A percentile compares a stretch with the other conserved stretches of the same genome.
Conservation (phyloP, 2,113 vertebrate species). For the Chaetura pelagica region DNA sequence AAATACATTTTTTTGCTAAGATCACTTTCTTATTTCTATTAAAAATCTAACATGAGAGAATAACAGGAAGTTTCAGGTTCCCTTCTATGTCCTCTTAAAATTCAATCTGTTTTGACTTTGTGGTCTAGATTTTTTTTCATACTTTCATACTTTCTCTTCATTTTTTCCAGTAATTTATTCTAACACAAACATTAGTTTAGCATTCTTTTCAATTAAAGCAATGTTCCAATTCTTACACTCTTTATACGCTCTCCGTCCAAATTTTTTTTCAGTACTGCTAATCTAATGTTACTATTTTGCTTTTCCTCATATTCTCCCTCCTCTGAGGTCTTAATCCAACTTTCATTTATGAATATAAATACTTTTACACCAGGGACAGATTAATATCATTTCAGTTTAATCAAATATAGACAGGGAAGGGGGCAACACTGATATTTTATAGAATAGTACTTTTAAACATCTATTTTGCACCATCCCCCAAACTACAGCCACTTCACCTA, state of each 20-base stretch:
- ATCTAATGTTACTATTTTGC: neutral
- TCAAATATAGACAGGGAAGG: neutral
- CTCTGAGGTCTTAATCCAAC: neutral
- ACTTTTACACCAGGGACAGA: neutral
- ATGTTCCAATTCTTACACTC: neutral
- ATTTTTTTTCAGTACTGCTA: neutral
- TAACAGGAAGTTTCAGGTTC: conserved; percentile 22
- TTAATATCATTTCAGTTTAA: neutral
- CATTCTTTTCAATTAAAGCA: conserved; percentile 2
- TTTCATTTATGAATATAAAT: neutral
- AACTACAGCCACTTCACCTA: neutral
- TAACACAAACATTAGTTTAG: conserved; percentile 43
- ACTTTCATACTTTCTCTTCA: neutral
- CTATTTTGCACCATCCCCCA: neutral
- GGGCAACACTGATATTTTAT: neutral
- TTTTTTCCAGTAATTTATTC: conserved; percentile 12
- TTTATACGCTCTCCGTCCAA: neutral
- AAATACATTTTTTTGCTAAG: neutral
- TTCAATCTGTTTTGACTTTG: neutral
- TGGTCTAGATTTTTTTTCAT: conserved; percentile 11
- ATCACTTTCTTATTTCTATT: neutral
- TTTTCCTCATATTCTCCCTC: neutral
- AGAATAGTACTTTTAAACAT: neutral
- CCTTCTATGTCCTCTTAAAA: neutral
- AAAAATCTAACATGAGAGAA: neutral